phyloP scores from a whole-genome alignment of 2,888 invertebrate genomes.

The Pollenia angustigena region DNA sequence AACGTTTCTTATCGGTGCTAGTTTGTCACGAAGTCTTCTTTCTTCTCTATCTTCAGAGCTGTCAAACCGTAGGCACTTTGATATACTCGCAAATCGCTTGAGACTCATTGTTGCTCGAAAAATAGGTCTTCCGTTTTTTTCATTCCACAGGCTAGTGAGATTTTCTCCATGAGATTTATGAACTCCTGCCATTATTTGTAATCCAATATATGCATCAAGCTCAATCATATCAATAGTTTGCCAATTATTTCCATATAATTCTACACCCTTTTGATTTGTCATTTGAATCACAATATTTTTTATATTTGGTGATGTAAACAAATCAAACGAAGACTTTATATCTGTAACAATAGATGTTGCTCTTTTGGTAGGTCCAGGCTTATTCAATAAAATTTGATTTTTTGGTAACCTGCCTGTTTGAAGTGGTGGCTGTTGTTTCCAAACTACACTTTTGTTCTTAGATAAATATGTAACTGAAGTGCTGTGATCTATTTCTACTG shows the following conservation, averaged over 20 bases:
- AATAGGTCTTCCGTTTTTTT: too few species aligned
- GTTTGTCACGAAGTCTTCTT: conserved; percentile 29
- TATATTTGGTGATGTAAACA: conserved; percentile 21
- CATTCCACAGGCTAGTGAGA: too few species aligned
- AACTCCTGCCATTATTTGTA: too few species aligned
- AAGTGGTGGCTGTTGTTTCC: too few species aligned
- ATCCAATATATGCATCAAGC: too few species aligned
- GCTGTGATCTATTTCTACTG: conserved; percentile 7
- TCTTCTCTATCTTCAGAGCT: conserved; percentile 15
- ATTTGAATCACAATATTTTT: conserved; percentile 24
- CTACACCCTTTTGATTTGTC: conserved; percentile 24
- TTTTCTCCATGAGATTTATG: too few species aligned
- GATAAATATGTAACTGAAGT: background rate
- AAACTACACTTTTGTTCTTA: background rate
- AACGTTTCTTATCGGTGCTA: conserved; percentile 28
- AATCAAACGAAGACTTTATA: conserved; percentile 15
- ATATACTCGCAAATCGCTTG: conserved; percentile 21
- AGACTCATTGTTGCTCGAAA: conserved; percentile 26
- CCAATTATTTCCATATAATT: background rate
- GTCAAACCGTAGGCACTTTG: conserved; percentile 2
- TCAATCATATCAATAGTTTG: background rate
- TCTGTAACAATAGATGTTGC: background rate
- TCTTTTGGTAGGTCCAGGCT: too few species aligned
- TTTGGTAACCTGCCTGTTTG: too few species aligned
- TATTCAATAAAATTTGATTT: too few species aligned